A percentile compares a stretch with the other conserved stretches of the same genome.
These are phyloP conservation scores for Helicolenus hilgendorfi DNA, from an alignment of 2,797 vertebrate genomes.

Conservation along the genomic window DNA sequence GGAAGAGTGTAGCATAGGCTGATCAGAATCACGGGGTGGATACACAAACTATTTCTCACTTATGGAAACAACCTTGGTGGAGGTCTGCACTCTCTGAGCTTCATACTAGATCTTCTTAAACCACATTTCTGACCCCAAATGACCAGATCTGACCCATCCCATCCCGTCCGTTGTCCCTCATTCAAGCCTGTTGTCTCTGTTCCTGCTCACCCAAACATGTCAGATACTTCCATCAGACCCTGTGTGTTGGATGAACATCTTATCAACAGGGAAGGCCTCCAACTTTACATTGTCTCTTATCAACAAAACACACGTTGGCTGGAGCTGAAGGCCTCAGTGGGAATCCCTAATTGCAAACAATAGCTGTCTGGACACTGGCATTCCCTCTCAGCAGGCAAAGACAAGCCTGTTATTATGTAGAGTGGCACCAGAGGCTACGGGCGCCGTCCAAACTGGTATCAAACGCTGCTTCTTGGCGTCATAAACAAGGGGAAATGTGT, in stretches of 20 bases:
- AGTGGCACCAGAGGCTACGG: not conserved
- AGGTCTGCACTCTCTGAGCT: not conserved
- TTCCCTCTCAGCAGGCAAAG: constrained; percentile 66
- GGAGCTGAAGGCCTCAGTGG: constrained; percentile 15
- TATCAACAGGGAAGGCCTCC: not conserved
- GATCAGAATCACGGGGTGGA: not conserved
- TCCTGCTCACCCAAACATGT: not conserved
- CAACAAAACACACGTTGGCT: not conserved
- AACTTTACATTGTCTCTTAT: constrained; percentile 11
- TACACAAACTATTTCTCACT: not conserved
- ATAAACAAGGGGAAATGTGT: constrained; percentile 42
- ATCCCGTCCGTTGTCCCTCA: not conserved
- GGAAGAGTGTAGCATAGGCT: not conserved
- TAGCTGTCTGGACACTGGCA: constrained; percentile 51
- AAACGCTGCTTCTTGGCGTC: constrained; percentile 12
- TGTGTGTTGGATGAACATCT: not conserved
- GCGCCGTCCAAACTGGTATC: not conserved
- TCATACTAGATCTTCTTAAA: not conserved
- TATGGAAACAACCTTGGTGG: not conserved
- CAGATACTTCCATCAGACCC: not conserved
- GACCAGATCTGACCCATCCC: not conserved
- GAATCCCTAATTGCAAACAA: constrained; percentile 73
- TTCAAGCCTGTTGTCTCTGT: not conserved
- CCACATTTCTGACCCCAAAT: not conserved
- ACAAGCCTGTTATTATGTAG: constrained; percentile 62